Conservation (phyloP, 2,113 vertebrate species). For the Hucho hucho region DNA sequence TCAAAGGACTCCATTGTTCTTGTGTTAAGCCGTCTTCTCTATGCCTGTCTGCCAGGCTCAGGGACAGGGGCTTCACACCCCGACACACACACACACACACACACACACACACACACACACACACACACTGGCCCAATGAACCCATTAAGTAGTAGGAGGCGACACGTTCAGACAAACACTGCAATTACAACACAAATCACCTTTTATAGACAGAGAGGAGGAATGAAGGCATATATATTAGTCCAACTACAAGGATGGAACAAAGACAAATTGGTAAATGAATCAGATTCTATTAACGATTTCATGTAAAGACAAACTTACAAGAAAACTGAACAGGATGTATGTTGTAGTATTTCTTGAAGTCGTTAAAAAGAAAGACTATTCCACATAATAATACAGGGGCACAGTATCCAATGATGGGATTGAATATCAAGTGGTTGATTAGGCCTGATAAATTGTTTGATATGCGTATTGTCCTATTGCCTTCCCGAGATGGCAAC, state of each 20-base stretch:
- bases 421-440: background rate
- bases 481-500: constrained; percentile 63
- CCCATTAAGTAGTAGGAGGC: constrained; percentile 19
- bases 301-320: background rate
- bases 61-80: constrained; percentile 63
- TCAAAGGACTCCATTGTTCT: constrained; percentile 82
- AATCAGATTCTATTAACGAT: constrained; percentile 2
- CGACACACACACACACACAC: constrained; percentile 14
- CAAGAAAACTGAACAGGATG: background rate
- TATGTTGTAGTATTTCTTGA: background rate
- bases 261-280: background rate
- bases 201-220: constrained; percentile 19
- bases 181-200: constrained; percentile 19
- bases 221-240: background rate
- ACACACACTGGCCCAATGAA: constrained; percentile 17
- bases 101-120: constrained; percentile 25
- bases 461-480: constrained; percentile 14
- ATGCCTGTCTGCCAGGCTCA: constrained; percentile 62
- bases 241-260: background rate
- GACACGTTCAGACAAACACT: constrained; percentile 14
- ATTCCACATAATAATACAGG: too few species aligned
- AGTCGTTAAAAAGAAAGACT: too few species aligned
- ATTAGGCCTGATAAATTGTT: too few species aligned
- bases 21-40: constrained; percentile 77
- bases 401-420: background rate